Conservation (phyloP, 2,888 invertebrate genomes). For the Oxyteleia sp. region DNA sequence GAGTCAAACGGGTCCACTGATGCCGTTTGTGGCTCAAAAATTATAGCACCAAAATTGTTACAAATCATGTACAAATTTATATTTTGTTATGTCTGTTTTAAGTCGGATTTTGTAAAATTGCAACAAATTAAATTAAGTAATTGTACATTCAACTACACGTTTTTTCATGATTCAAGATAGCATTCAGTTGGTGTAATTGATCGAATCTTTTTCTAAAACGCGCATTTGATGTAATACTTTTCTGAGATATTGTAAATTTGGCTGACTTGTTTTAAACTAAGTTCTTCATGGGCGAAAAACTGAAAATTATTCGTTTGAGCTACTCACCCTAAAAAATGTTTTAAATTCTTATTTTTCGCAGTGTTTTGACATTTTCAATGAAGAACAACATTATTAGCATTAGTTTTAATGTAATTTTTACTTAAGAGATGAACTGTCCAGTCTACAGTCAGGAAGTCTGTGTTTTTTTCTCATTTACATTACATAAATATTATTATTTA, state of each 20-base stretch:
- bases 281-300: no score
- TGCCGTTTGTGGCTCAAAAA: conserved; percentile 86
- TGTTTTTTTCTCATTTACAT: no score
- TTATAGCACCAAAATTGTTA: conserved; percentile 79
- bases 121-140: background rate
- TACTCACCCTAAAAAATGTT: no score
- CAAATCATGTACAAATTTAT: conserved; percentile 53
- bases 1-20: conserved; percentile 85
- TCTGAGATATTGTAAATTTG: background rate
- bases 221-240: background rate
- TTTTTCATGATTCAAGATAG: background rate
- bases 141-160: no score
- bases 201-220: background rate
- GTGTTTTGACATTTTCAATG: no score
- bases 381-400: no score
- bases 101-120: conserved; percentile 18
- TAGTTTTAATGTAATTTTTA: no score
- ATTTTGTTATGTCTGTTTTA: conserved; percentile 50
- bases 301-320: no score
- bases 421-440: no score
- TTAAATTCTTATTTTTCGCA: no score
- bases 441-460: no score
- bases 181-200: background rate
- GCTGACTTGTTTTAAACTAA: background rate
- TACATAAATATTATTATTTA: no score